Percentiles rank a stretch among this genome's conserved stretches.
Evolutionary conservation across 2,888 invertebrate species (phyloP).

Genomic region (Limnephilus rhombicus): DNA sequence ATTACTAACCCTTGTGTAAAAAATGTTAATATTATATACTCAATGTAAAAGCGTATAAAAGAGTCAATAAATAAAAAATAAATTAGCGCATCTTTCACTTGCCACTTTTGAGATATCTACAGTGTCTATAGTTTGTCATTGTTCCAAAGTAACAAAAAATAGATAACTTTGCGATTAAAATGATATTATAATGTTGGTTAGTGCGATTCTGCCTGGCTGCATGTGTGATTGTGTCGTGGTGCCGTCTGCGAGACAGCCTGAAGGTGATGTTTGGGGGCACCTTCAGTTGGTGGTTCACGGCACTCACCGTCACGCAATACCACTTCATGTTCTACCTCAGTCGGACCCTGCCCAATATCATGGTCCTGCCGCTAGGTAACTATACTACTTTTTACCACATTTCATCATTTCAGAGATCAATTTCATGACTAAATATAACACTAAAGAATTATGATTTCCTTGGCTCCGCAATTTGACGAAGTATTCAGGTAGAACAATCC

Average conservation of each 20-base stretch:
- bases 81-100: too few relatives aligned
- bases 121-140: not conserved
- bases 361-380: constrained; percentile 93
- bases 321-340: constrained; percentile 99
- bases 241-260: constrained; percentile 85
- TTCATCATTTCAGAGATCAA: not conserved
- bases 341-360: constrained; percentile 95
- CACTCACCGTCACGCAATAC: constrained; percentile 94
- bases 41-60: too few relatives aligned
- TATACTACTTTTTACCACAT: not conserved
- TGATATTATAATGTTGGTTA: constrained; percentile 74
- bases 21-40: too few relatives aligned
- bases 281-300: constrained; percentile 89
- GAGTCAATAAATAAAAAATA: too few relatives aligned
- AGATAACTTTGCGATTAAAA: not conserved
- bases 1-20: too few relatives aligned
- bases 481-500: too few relatives aligned
- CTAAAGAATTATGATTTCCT: too few relatives aligned
- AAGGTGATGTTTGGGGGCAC: constrained; percentile 87
- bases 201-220: constrained; percentile 90
- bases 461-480: too few relatives aligned
- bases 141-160: too few relatives aligned
- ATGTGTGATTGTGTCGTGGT: constrained; percentile 86
- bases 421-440: too few relatives aligned
- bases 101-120: too few relatives aligned